phyloP scores from a whole-genome alignment of 2,797 vertebrate species.

The Anabacerthia variegaticeps region DNA sequence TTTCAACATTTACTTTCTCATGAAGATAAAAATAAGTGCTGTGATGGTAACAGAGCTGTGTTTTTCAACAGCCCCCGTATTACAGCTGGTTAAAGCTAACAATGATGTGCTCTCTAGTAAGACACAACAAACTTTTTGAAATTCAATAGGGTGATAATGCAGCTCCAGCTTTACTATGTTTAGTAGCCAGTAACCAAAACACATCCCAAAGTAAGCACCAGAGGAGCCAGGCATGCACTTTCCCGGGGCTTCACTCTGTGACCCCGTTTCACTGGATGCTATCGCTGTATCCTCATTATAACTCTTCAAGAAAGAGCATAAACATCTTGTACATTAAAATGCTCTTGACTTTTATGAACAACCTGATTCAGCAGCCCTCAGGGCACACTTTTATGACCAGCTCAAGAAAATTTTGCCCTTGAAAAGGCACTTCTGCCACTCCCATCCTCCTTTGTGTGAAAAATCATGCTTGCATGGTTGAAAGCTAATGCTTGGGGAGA shows the following conservation, averaged over 20 bases:
- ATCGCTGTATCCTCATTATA: background rate
- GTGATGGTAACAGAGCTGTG: background rate
- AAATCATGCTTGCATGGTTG: background rate
- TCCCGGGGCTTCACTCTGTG: background rate
- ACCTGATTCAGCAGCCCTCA: constrained; percentile 22
- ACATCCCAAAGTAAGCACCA: background rate
- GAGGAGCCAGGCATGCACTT: background rate
- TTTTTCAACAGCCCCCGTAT: background rate
- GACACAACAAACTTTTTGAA: constrained; percentile 45
- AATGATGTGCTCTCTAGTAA: background rate
- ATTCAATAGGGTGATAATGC: constrained; percentile 1
- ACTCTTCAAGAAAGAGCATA: constrained; percentile 12
- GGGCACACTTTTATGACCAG: background rate
- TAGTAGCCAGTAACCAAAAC: background rate
- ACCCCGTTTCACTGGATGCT: background rate
- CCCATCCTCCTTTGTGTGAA: background rate
- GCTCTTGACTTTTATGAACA: constrained; percentile 9
- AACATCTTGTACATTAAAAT: background rate
- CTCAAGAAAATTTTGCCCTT: background rate
- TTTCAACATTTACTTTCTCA: constrained; percentile 6
- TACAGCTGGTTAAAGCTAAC: constrained; percentile 24
- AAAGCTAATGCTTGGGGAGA: background rate
- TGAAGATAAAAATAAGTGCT: constrained; percentile 34
- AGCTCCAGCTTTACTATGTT: constrained; percentile 29
- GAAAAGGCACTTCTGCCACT: background rate